A percentile compares a stretch with the other conserved stretches of the same genome.
These are phyloP conservation scores for Thymelicus acteon DNA, from an alignment of 2,888 invertebrate species.

Conservation along the genomic window DNA sequence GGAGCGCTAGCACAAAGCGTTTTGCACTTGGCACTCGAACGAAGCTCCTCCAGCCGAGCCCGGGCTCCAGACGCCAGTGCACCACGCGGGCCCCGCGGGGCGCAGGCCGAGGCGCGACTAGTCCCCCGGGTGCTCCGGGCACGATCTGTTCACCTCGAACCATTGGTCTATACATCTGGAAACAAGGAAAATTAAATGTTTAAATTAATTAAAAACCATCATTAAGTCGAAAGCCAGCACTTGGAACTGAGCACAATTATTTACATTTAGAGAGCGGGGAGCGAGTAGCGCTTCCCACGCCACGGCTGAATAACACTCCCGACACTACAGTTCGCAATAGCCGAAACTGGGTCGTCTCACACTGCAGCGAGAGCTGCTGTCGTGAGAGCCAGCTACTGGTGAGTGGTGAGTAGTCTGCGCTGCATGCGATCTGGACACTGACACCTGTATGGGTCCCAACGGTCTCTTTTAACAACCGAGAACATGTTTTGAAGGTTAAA, in stretches of 20 bases:
- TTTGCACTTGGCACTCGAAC: conserved; percentile 2
- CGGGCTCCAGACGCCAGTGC: neutral
- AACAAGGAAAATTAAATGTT: too few species aligned
- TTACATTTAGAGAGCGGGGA: conserved; percentile 1
- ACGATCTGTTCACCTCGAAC: conserved; percentile 99
- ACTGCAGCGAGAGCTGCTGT: neutral
- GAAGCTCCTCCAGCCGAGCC: conserved; percentile 80
- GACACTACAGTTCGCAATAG: neutral
- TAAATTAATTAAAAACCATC: neutral
- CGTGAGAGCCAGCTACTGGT: neutral
- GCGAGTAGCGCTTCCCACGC: conserved; percentile 3
- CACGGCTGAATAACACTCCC: neutral
- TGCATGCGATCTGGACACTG: neutral
- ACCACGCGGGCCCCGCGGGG: conserved; percentile 22
- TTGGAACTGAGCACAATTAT: neutral
- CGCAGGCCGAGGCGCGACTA: conserved; percentile 72
- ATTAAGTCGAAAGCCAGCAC: neutral
- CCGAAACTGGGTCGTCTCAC: conserved; percentile 13
- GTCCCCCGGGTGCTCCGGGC: conserved; percentile 99
- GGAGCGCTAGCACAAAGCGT: conserved; percentile 2
- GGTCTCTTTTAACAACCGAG: too few species aligned
- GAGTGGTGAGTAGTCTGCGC: conserved; percentile 6
- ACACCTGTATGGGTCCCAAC: too few species aligned
- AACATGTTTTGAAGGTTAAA: too few species aligned
- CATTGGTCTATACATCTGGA: conserved; percentile 99